phyloP scores from a whole-genome alignment of 2,888 invertebrate species.

The Biston betularia region DNA sequence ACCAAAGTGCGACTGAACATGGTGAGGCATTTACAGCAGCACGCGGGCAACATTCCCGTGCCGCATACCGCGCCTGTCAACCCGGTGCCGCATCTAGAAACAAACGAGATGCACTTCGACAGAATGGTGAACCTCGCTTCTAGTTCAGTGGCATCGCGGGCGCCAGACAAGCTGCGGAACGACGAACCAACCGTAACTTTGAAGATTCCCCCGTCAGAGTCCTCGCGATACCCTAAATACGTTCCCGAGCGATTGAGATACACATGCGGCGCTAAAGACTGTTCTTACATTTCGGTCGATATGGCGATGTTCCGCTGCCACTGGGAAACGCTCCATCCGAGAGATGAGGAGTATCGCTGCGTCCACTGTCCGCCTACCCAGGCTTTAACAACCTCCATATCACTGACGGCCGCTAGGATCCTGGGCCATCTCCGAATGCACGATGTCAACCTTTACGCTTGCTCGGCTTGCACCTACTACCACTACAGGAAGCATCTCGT shows the following conservation, averaged over 20 bases:
- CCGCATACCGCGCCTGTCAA: constrained; percentile 91
- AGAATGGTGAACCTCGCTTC: constrained; percentile 94
- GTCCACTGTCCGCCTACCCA: constrained; percentile 89
- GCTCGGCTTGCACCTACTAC: constrained; percentile 89
- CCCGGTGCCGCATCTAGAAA: constrained; percentile 92
- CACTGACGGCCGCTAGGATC: constrained; percentile 87
- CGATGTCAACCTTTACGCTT: constrained; percentile 90
- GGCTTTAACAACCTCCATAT: constrained; percentile 73
- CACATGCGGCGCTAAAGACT: constrained; percentile 90
- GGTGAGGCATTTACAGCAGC: constrained; percentile 89
- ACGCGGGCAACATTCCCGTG: constrained; percentile 88
- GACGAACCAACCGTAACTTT: constrained; percentile 40
- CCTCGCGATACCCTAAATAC: constrained; percentile 74
- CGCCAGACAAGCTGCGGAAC: constrained; percentile 51
- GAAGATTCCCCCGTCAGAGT: constrained; percentile 51
- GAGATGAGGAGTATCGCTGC: constrained; percentile 87
- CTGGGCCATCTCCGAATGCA: constrained; percentile 92
- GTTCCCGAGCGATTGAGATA: constrained; percentile 86
- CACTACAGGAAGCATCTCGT: constrained; percentile 88
- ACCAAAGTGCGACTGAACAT: constrained; percentile 91
- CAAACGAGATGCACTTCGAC: constrained; percentile 93
- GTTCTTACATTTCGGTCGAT: constrained; percentile 90
- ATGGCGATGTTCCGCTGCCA: constrained; percentile 91
- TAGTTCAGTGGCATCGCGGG: constrained; percentile 46
- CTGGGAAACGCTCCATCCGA: constrained; percentile 89